A percentile compares a stretch with the other conserved stretches of the same genome.
Evolutionary conservation across 2,888 invertebrate species (phyloP).

Genomic region (Athalia circularis): DNA sequence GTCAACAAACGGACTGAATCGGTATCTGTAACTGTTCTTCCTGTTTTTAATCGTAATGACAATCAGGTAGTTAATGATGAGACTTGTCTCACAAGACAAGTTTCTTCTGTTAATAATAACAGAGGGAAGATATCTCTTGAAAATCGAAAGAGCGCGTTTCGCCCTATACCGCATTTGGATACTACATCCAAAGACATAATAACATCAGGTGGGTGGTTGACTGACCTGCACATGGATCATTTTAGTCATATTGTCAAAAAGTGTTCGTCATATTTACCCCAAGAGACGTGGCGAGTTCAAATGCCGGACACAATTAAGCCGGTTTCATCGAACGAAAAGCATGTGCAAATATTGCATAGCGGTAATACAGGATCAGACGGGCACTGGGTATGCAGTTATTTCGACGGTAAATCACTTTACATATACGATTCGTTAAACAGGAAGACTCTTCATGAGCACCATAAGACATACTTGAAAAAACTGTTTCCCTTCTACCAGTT

Average conservation of each 20-base stretch:
- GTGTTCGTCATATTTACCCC: constrained; percentile 32
- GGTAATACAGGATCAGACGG: too few species aligned
- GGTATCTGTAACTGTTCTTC: too few species aligned
- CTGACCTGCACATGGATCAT: constrained; percentile 45
- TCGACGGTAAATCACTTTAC: not conserved
- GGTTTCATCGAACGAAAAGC: constrained; percentile 43
- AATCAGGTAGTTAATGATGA: too few species aligned
- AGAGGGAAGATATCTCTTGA: not conserved
- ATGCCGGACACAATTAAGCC: constrained; percentile 43
- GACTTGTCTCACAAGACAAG: too few species aligned
- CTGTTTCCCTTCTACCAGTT: constrained; percentile 8
- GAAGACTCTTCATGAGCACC: constrained; percentile 7
- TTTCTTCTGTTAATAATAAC: not conserved
- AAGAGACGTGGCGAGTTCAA: constrained; percentile 40
- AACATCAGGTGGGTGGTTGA: constrained; percentile 26
- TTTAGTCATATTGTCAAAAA: constrained; percentile 38
- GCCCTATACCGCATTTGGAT: not conserved
- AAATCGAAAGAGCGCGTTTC: not conserved
- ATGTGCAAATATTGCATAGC: constrained; percentile 52
- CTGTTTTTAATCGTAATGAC: too few species aligned
- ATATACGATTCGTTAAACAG: not conserved
- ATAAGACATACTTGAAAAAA: constrained; percentile 1
- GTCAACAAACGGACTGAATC: too few species aligned
- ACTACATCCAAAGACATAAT: not conserved
- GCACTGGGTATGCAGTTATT: constrained; percentile 29